phyloP scores from a whole-genome alignment of 2,113 vertebrate genomes.

The Chrysochloris asiatica region DNA sequence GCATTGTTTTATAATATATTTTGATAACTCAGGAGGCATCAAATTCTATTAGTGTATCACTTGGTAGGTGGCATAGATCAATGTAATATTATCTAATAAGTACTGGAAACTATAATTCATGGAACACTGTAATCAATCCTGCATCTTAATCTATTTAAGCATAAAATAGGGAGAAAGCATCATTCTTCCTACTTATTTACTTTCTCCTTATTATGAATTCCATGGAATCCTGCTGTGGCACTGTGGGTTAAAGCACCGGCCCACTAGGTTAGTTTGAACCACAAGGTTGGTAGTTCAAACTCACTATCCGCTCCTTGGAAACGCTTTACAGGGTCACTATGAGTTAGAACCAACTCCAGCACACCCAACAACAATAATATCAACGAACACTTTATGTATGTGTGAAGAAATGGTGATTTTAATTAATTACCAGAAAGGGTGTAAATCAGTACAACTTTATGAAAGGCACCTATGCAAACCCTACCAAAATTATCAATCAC shows the following conservation, averaged over 20 bases:
- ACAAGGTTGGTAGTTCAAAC: too few species aligned
- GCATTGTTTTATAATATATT: too few species aligned
- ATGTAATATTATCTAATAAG: background rate
- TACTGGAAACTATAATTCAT: background rate
- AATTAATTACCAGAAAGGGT: background rate
- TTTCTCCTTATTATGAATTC: too few species aligned
- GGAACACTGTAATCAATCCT: background rate
- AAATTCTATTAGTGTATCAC: background rate
- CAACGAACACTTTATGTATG: background rate
- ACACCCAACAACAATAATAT: background rate
- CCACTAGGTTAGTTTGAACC: too few species aligned
- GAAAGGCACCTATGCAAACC: background rate
- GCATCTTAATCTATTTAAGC: background rate
- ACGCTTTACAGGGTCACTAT: too few species aligned
- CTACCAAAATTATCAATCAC: background rate
- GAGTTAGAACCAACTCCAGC: too few species aligned
- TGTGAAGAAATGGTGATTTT: background rate
- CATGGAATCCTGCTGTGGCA: too few species aligned
- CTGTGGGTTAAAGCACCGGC: too few species aligned
- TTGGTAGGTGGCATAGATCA: background rate
- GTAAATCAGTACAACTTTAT: background rate
- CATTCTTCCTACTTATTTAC: too few species aligned
- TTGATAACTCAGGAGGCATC: background rate
- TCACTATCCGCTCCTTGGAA: too few species aligned
- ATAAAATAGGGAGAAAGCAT: slow-evolving; percentile 4